Evolutionary conservation across 2,888 invertebrate species (phyloP).

Genomic region (Lasius platythorax): DNA sequence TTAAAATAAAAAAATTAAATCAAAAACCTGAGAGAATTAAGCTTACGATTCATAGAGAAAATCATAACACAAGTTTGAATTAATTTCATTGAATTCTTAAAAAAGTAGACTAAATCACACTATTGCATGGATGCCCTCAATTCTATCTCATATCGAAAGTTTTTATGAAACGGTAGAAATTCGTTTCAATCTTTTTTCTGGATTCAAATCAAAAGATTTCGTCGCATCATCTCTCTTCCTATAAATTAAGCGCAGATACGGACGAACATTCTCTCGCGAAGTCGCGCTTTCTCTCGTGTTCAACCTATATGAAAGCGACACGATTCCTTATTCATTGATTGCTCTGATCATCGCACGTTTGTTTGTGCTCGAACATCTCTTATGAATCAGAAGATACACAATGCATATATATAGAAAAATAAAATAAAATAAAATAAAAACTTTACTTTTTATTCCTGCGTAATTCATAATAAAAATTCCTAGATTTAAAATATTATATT

Average conservation of each 20-base stretch:
- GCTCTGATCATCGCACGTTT: neutral
- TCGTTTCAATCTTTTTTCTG: neutral
- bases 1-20: neutral
- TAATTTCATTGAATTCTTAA: neutral
- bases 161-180: neutral
- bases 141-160: conserved; percentile 1
- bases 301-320: conserved; percentile 64
- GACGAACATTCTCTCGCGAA: conserved; percentile 50
- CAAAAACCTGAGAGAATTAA: neutral
- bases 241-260: conserved; percentile 32
- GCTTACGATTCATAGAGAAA: neutral
- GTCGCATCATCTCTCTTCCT: conserved; percentile 43
- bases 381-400: neutral
- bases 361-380: conserved; percentile 8
- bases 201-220: conserved; percentile 12
- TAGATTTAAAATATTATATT: neutral
- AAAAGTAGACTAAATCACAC: neutral
- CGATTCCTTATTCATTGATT: conserved; percentile 49
- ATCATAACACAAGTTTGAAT: neutral
- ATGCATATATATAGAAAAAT: neutral
- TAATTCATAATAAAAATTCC: neutral
- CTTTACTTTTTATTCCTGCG: neutral
- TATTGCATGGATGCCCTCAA: neutral
- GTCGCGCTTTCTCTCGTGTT: conserved; percentile 62
- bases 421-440: neutral